A percentile compares a stretch with the other conserved stretches of the same genome.
Conservation (phyloP, 2,888 invertebrate genomes). For the Sminthurides aquaticus region DNA sequence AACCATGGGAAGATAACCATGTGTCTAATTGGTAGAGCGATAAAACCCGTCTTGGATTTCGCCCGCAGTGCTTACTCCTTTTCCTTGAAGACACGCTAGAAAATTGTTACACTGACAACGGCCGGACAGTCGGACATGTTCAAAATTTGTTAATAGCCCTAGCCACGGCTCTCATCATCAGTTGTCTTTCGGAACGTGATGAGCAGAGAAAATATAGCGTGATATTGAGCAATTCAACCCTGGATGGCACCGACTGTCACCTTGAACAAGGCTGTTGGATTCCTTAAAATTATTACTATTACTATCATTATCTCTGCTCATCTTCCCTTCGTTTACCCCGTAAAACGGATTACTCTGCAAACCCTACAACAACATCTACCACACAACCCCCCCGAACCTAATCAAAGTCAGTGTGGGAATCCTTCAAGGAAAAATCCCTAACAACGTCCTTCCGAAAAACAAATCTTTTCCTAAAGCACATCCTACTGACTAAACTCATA, state of each 20-base stretch:
- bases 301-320: not conserved
- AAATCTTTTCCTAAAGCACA: too few species aligned
- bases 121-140: too few species aligned
- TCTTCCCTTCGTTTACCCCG: not conserved
- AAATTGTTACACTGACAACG: too few species aligned
- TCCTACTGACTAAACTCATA: not conserved
- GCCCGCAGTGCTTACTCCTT: slow-evolving; percentile 17
- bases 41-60: slow-evolving; percentile 2
- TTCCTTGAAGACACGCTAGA: slow-evolving; percentile 16
- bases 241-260: slow-evolving; percentile 44
- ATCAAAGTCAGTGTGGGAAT: too few species aligned
- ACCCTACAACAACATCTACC: too few species aligned
- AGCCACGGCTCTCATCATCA: not conserved
- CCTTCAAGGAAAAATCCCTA: too few species aligned
- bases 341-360: not conserved
- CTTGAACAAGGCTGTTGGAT: slow-evolving; percentile 17
- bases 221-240: slow-evolving; percentile 39
- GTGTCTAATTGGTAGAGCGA: slow-evolving; percentile 17
- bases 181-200: slow-evolving; percentile 7
- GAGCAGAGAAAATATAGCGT: slow-evolving; percentile 30
- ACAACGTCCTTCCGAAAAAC: not conserved
- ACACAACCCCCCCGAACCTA: too few species aligned
- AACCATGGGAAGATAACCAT: slow-evolving; percentile 23
- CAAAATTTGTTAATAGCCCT: not conserved
- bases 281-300: slow-evolving; percentile 1